These are phyloP conservation scores for Montipora cactus DNA, from an alignment of 64 coral and sea anemone species.

Conservation along the genomic window DNA sequence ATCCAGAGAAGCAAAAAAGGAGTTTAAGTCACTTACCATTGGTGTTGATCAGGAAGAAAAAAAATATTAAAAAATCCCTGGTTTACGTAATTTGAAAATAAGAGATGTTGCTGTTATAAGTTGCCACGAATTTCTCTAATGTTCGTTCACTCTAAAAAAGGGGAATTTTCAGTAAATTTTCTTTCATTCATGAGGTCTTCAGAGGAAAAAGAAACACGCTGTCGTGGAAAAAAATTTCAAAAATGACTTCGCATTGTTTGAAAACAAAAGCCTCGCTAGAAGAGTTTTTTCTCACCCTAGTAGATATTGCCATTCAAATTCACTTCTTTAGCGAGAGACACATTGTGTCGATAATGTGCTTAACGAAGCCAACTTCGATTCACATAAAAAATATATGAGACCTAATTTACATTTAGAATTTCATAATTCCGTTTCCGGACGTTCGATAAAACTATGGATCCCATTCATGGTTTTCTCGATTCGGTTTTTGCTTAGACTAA, in stretches of 20 bases:
- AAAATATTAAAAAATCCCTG: not conserved
- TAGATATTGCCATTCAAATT: not conserved
- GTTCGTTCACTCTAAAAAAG: not conserved
- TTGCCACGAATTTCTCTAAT: not conserved
- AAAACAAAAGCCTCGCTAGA: not conserved
- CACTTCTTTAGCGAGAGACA: not conserved
- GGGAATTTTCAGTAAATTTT: too few relatives aligned
- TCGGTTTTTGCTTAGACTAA: not conserved
- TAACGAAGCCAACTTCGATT: constrained; percentile 16
- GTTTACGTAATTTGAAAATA: not conserved
- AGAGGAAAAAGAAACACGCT: not conserved
- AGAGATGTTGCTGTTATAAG: not conserved
- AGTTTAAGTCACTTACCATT: not conserved
- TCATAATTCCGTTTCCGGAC: too few relatives aligned
- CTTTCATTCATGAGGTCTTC: too few relatives aligned
- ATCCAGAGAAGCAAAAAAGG: not conserved
- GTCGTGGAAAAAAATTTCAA: not conserved
- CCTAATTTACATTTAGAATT: constrained; percentile 27
- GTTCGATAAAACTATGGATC: not conserved
- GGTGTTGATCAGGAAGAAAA: not conserved
- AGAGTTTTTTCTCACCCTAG: not conserved
- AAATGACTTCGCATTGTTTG: not conserved
- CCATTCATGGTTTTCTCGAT: not conserved
- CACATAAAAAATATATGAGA: not conserved
- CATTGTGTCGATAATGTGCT: constrained; percentile 1